Evolutionary conservation across 2,113 vertebrate genomes (phyloP), one percentile per base, ranked within the genome.

Genomic region (Crotophaga sulcirostris): DNA sequence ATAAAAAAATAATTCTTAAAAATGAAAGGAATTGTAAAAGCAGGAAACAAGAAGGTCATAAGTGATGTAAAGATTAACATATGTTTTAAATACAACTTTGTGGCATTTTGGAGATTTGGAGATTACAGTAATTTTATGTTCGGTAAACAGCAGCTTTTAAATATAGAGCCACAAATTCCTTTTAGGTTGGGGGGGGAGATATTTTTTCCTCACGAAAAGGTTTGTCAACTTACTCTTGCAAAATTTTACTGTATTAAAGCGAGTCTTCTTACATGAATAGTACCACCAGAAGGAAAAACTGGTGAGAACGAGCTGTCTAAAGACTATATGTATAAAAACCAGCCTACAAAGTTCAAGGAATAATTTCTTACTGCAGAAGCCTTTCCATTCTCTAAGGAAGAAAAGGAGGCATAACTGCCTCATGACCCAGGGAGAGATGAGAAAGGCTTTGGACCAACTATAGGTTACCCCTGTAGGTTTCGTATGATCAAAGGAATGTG

Each of bases 91-190:
- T 77, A 66, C 2, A n/a, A 85, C 90, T 91, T 74, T 16, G 74
- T 63, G 72, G 54, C 72, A 88, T 82, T 96, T 96, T 82, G 51
- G 77, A 93, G 91, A 2, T 96, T 96, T 94, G 11, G 13, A 72
- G 33, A 83, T 88, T 90, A 84, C 68, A 70, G 76, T 83, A 91
- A 93, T 94, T 95, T 91, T 38, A 70, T 60, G 77, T 88, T 77
- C 84, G 70, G 73, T 55, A 94, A 94, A 94, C 94, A 90, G 59
- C 40, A 49, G 67, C 38, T 94, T 95, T 95, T 66, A 83, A 88
- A 94, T 93, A 70, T 15, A 90, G 59, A 85, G 34, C 33, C 42
- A 67, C 15, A 59, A 90, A 85, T 87, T 93, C 88, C 74, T 87
- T 77, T 38, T 63, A 73, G 55, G n/a, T n/a, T 11, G 49, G 93